Evolutionary conservation across 2,797 vertebrate genomes (phyloP).

Genomic region (Micrastur ruficollis): DNA sequence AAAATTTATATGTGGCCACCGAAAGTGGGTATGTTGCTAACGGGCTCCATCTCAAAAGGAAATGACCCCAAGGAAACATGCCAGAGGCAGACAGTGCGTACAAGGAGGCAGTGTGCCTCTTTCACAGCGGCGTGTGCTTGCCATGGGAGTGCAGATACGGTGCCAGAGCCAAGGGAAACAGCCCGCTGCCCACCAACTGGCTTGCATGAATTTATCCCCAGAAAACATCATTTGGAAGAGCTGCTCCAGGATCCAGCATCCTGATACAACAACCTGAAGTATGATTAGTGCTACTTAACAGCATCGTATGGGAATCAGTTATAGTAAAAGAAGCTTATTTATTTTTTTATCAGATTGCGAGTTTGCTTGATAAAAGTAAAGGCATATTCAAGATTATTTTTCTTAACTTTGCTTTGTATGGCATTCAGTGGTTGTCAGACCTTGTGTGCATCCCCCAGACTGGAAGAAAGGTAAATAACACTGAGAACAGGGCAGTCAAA

Average conservation of each 20-base stretch:
- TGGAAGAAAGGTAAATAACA: not conserved
- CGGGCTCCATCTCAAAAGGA: fast-evolving
- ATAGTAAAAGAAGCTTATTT: not conserved
- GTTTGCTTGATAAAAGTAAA: not conserved
- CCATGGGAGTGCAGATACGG: fast-evolving
- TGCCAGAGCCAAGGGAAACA: not conserved
- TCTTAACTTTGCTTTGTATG: not conserved
- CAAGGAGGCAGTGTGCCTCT: not conserved
- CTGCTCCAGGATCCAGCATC: not conserved
- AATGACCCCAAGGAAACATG: fast-evolving
- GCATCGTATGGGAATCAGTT: not conserved
- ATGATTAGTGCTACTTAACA: not conserved
- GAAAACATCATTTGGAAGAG: not conserved
- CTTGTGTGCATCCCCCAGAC: not conserved
- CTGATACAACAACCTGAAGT: not conserved
- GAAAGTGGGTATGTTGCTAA: not conserved
- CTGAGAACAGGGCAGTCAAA: not conserved
- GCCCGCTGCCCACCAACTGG: not conserved
- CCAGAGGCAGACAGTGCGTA: not conserved
- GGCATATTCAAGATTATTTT: not conserved
- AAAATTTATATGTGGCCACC: not conserved
- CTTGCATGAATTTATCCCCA: too few relatives aligned
- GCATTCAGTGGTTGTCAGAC: not conserved
- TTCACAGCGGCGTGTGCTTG: fast-evolving
- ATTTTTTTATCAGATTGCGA: not conserved